Evolutionary conservation across 2,113 vertebrate species (phyloP), one percentile per base, ranked within the genome.

Genomic region (Myocastor coypus): DNA sequence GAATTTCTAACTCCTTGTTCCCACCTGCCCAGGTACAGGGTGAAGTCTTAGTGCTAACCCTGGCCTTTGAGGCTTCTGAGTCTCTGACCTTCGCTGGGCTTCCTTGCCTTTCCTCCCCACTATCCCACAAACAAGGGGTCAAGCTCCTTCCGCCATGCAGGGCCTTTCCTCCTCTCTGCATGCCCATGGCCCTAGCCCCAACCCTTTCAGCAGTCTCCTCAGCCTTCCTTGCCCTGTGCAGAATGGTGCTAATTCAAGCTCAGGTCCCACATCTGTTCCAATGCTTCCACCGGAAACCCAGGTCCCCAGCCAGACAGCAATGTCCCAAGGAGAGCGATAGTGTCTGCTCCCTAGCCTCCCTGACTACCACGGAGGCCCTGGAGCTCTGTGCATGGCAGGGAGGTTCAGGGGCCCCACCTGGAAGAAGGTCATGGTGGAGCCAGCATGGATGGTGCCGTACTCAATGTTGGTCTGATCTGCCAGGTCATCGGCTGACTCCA

Each of bases 381-480:
- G 57, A 57, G 22, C 40, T 69, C 46, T 20, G 3, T 26, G n/a
- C 24, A 2, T 10, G 7, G n/a, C 0, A 1, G n/a, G 46, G 59
- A 28, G 3, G 42, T 37, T 30, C 30, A 0, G 16, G 40, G 2
- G 0, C 42, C 97, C 87, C 89, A 99, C 99, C 99, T 99, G 99
- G 97, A 99, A 99, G 99, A 99, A 99, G 98, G 99, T 99, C 99
- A 99, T 99, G 91, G 99, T 99, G 97, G 99, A 99, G 3, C 99
- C 99, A 0, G 99, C 99, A 5, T 99, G 99, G 97, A 99, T 99
- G 92, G 99, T 99, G 55, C 99, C 99, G 0, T 99, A 99, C 97
- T 99, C 99, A 32, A 99, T 99, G 98, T 99, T 99, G 97, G 99
- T 99, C 96, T 99, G 99, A 96, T 99, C 99, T 0, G 99, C 99